Evolutionary conservation across 2,797 vertebrate genomes (phyloP).

Genomic region (Spinibarbus caldwelli): DNA sequence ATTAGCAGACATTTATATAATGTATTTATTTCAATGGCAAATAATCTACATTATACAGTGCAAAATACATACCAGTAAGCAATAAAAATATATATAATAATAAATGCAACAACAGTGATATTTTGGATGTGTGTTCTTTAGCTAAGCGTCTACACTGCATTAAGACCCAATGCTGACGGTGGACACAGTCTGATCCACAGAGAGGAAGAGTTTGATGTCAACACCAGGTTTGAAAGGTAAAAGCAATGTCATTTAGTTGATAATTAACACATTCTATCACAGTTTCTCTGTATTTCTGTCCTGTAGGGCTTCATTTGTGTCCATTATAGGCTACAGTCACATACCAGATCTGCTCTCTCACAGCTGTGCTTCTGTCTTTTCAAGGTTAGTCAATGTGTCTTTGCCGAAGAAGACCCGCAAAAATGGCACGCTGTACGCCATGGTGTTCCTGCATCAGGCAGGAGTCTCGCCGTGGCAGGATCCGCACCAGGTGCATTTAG

Average conservation of each 20-base stretch:
- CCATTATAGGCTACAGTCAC: neutral
- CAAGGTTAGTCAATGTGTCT: constrained; percentile 89
- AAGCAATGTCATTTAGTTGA: neutral
- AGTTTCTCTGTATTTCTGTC: neutral
- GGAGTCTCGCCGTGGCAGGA: constrained; percentile 91
- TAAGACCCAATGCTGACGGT: constrained; percentile 84
- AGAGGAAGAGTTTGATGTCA: constrained; percentile 90
- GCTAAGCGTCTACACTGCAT: constrained; percentile 91
- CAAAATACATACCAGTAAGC: neutral
- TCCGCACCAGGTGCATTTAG: constrained; percentile 88
- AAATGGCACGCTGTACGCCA: constrained; percentile 92
- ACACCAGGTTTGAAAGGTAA: constrained; percentile 92
- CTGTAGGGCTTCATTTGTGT: neutral
- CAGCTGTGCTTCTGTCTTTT: neutral
- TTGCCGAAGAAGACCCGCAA: constrained; percentile 95
- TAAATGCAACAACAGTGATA: neutral
- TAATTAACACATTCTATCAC: neutral
- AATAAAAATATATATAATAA: neutral
- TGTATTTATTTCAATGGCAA: neutral
- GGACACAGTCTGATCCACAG: constrained; percentile 91
- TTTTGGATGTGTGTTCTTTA: constrained; percentile 60
- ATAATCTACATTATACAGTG: too few relatives aligned
- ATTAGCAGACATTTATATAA: neutral
- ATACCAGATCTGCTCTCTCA: neutral
- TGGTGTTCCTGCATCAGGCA: constrained; percentile 93